These are phyloP conservation scores for human (Homo sapiens) DNA, from an alignment of 2,113 vertebrate species.

Conservation along the genomic window GRCh38 chr1:93136501-93137000, in stretches of 20 bases:
- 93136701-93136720: constrained; percentile 91
- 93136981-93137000: constrained; percentile 99
- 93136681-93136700: constrained; percentile 91
- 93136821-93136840: constrained; percentile 92
- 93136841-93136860: constrained; percentile 95
- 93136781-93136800: constrained; percentile 90
- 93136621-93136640: background rate
- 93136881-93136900: constrained; percentile 98
- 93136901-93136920: constrained; percentile 98
- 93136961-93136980: constrained; percentile 95
- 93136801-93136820: constrained; percentile 88
- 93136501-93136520: constrained; percentile 21
- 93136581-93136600: background rate
- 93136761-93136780: constrained; percentile 93
- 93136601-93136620: background rate
- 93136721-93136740: constrained; percentile 89
- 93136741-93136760: constrained; percentile 93
- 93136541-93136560: constrained; percentile 36
- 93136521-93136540: constrained; percentile 41
- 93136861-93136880: constrained; percentile 94
- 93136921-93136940: constrained; percentile 97
- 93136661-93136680: constrained; percentile 86
- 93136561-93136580: background rate
- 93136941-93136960: constrained; percentile 97
- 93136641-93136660: constrained; percentile 18